Evolutionary conservation across 2,888 invertebrate genomes (phyloP), one percentile per base, ranked within the genome.

Genomic region (Dicyrtoma fusca): DNA sequence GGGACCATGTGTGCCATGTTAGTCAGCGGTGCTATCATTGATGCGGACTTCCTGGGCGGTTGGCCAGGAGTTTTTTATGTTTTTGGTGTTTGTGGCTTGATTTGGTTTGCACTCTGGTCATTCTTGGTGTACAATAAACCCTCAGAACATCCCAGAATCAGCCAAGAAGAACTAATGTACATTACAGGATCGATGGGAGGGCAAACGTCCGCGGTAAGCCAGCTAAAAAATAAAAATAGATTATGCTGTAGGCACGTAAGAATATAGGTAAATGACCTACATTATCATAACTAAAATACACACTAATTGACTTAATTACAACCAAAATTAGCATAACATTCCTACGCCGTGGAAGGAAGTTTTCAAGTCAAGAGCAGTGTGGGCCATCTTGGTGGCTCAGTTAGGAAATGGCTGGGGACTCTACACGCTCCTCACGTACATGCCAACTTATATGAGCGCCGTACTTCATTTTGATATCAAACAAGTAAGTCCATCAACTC

Each of bases 1-100:
- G 96, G 96, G 49, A 95, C 95, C 73, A 92, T 95, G 1, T 86
- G 94, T 75, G 92, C 93, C 0, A 85, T 95, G 81, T 94, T 94
- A 0, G 83, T 94, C 78, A 91, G 92, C 1, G 93, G 94, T 0
- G 90, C 91, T 88, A 85, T 95, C 0, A 94, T 94, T 82, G 90
- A 91, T 0, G 84, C 91, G 53, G 87, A 89, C 57, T 88, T 88
- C 73, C 87, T 87, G 77, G 90, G 89, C 13, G 94, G 94, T 1
- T 95, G 95, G 95, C 93, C 94, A 0, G 87, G 92, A 13, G 91
- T 92, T 59, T 34, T 95, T 85, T 95, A 94, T 82, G 84, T 93
- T 70, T 92, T 94, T 81, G 94, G 94, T 0, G 84, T 89, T 1
- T 83, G 91, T 21, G 92, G 92, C 0, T 87, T 92, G 5, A 74